phyloP scores from a whole-genome alignment of 92 coral and sea anemone species.

The Chrysogorgia sp. region DNA sequence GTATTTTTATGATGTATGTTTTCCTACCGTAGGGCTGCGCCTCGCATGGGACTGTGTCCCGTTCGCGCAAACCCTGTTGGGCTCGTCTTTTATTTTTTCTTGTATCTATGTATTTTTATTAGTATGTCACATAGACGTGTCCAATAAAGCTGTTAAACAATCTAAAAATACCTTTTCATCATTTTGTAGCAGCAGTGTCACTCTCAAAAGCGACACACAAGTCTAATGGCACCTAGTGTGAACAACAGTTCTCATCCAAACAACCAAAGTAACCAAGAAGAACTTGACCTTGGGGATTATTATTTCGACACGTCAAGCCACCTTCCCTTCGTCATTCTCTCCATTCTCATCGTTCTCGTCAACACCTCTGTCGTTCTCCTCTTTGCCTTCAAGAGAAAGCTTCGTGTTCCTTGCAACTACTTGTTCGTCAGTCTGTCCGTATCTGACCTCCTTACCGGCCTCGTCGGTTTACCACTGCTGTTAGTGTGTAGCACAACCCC shows the following conservation, averaged over 20 bases:
- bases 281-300: too few species aligned
- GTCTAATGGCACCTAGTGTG: background rate
- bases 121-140: too few species aligned
- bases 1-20: too few species aligned
- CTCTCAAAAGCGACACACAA: too few species aligned
- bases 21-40: too few species aligned
- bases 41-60: too few species aligned
- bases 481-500: constrained; percentile 62
- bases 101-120: too few species aligned
- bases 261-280: background rate
- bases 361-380: constrained; percentile 25
- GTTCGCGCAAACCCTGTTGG: too few species aligned
- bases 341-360: constrained; percentile 13
- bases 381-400: constrained; percentile 4
- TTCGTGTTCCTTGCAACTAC: constrained; percentile 48
- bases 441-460: constrained; percentile 75
- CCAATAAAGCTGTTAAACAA: too few species aligned
- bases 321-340: background rate
- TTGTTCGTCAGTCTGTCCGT: constrained; percentile 75
- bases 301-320: background rate
- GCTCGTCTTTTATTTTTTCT: too few species aligned
- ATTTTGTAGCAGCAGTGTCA: too few species aligned
- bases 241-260: background rate
- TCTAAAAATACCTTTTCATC: too few species aligned
- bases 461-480: constrained; percentile 75